phyloP scores from a whole-genome alignment of 2,888 invertebrate genomes.

The Harpagoxenus sublaevis region DNA sequence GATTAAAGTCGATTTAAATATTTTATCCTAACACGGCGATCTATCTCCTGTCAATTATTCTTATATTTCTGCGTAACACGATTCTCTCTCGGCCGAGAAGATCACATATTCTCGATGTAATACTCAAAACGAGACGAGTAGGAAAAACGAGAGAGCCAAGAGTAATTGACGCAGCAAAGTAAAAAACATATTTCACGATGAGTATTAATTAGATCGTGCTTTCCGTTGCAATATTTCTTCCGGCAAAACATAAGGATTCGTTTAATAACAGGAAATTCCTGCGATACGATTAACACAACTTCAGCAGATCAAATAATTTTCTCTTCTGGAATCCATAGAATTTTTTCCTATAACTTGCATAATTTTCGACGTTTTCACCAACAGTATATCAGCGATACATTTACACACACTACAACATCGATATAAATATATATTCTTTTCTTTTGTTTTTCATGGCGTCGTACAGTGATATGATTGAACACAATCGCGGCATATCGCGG shows the following conservation, averaged over 20 bases:
- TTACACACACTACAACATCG: too few relatives aligned
- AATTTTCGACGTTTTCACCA: background rate
- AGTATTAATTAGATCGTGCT: background rate
- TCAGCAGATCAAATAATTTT: background rate
- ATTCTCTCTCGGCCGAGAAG: constrained; percentile 15
- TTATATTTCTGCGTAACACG: constrained; percentile 53
- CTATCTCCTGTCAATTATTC: constrained; percentile 29
- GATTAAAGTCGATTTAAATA: background rate
- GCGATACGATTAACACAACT: background rate
- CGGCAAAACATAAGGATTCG: background rate
- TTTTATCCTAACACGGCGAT: background rate
- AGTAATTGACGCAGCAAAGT: constrained; percentile 7
- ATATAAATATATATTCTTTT: background rate
- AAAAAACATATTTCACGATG: background rate
- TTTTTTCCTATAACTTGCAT: background rate
- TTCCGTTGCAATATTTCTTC: background rate
- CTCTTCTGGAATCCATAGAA: background rate
- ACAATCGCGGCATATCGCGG: background rate
- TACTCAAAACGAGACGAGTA: constrained; percentile 36
- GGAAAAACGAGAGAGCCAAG: constrained; percentile 22
- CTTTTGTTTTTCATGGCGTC: background rate
- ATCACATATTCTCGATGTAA: constrained; percentile 23
- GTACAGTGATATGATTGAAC: background rate
- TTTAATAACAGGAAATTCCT: background rate
- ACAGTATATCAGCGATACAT: too few relatives aligned